A percentile compares a stretch with the other conserved stretches of the same genome.
These are phyloP conservation scores for Lampropteryx suffumata DNA, from an alignment of 2,888 invertebrate genomes.

Conservation along the genomic window DNA sequence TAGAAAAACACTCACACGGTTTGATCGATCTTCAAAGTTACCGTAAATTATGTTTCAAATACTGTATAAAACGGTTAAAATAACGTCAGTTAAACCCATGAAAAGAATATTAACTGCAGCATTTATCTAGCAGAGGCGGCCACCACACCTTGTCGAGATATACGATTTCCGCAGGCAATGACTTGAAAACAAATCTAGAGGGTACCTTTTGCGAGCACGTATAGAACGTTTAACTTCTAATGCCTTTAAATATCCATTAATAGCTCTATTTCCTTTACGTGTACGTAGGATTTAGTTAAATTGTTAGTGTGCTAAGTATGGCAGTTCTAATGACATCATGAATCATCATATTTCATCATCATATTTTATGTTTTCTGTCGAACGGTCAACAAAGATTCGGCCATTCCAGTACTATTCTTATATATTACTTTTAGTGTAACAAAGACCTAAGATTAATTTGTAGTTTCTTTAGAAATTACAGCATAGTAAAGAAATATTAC, in stretches of 20 bases:
- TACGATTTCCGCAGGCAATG: conserved; percentile 48
- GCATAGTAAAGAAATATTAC: no score
- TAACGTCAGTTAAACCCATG: conserved; percentile 47
- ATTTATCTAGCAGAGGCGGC: conserved; percentile 48
- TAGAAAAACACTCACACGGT: no score
- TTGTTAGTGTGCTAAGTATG: no score
- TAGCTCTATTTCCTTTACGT: conserved; percentile 1
- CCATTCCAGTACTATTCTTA: no score
- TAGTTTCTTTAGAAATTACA: neutral
- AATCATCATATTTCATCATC: no score
- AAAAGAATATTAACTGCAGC: conserved; percentile 51
- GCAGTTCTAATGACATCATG: no score
- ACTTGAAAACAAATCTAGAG: conserved; percentile 44
- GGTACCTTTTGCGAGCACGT: conserved; percentile 23
- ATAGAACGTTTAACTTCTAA: conserved; percentile 15
- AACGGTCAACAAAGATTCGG: no score
- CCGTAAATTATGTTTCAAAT: conserved; percentile 32
- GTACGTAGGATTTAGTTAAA: neutral
- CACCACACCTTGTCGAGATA: conserved; percentile 47
- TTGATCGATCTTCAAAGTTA: conserved; percentile 19
- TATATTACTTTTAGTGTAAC: no score
- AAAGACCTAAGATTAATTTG: neutral
- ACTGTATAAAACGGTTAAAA: conserved; percentile 41
- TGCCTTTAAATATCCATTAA: conserved; percentile 11
- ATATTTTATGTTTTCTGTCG: no score